Evolutionary conservation across 30 jellyfish, hydroid and myxozoan species (phyloP).

Genomic region (Pelagia noctiluca): DNA sequence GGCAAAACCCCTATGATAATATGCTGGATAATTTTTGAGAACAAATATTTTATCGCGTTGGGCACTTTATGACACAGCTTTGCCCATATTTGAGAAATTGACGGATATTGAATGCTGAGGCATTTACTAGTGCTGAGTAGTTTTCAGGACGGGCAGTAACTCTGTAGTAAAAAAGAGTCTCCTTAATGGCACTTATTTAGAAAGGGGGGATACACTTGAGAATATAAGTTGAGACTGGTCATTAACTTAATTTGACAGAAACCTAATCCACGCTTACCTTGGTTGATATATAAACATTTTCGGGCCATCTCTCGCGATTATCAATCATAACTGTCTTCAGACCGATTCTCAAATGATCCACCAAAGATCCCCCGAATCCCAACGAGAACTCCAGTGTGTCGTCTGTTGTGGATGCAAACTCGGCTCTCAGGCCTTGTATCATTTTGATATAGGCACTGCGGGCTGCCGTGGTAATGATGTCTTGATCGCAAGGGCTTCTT

Average conservation of each 20-base stretch:
- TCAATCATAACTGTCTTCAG: constrained; percentile 11
- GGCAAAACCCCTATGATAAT: no score
- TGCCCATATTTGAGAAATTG: no score
- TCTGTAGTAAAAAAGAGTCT: no score
- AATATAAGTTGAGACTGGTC: no score
- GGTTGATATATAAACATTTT: constrained; percentile 25
- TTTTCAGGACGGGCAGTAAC: no score
- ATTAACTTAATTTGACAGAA: not conserved
- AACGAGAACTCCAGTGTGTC: not conserved
- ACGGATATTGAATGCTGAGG: no score
- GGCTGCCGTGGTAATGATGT: constrained; percentile 9
- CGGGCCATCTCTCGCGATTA: not conserved
- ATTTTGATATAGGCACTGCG: constrained; percentile 33
- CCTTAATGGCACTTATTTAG: no score
- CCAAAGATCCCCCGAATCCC: constrained; percentile 41
- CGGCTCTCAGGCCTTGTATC: constrained; percentile 31
- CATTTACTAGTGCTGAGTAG: no score
- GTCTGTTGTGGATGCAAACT: constrained; percentile 36
- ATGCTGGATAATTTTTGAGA: no score
- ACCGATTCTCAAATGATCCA: constrained; percentile 35
- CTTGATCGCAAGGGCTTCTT: not conserved
- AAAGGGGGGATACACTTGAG: no score
- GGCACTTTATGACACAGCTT: no score
- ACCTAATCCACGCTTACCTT: constrained; percentile 26
- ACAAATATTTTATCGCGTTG: no score